These are phyloP conservation scores for Ischnura elegans DNA, from an alignment of 2,888 invertebrate species.

Conservation along the genomic window DNA sequence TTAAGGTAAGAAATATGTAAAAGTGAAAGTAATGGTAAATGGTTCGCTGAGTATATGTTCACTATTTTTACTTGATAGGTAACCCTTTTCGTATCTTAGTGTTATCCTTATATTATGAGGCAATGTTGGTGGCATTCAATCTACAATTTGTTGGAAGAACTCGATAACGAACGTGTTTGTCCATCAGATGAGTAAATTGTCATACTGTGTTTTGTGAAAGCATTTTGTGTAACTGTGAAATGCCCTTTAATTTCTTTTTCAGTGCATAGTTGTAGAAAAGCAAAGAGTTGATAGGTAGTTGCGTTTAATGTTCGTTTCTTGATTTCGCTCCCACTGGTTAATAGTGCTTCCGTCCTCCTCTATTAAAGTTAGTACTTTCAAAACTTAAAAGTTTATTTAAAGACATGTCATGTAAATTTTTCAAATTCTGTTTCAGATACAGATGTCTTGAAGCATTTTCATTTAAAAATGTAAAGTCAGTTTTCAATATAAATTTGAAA, in stretches of 20 bases:
- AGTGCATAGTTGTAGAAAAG: constrained; percentile 64
- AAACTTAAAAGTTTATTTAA: constrained; percentile 56
- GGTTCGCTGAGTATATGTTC: constrained; percentile 61
- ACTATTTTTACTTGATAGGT: constrained; percentile 43
- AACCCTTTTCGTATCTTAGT: constrained; percentile 48
- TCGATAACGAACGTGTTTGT: constrained; percentile 62
- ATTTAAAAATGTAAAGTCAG: constrained; percentile 65
- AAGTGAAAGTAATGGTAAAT: constrained; percentile 52
- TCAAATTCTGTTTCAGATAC: constrained; percentile 67
- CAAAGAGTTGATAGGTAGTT: constrained; percentile 63
- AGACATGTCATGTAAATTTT: constrained; percentile 46
- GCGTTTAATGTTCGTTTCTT: constrained; percentile 42
- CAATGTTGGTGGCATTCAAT: constrained; percentile 52
- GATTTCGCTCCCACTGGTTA: constrained; percentile 19
- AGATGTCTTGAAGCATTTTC: constrained; percentile 65
- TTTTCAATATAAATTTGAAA: constrained; percentile 66
- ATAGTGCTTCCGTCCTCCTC: constrained; percentile 56
- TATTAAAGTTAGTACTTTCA: constrained; percentile 28
- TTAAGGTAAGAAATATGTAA: constrained; percentile 52
- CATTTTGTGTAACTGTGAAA: constrained; percentile 64
- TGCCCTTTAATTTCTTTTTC: constrained; percentile 65
- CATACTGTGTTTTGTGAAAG: constrained; percentile 63
- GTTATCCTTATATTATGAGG: constrained; percentile 41
- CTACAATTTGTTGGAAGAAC: constrained; percentile 50
- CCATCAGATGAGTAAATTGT: constrained; percentile 57